phyloP scores from a whole-genome alignment of 2,113 vertebrate species.

The Glaucidium brasilianum region DNA sequence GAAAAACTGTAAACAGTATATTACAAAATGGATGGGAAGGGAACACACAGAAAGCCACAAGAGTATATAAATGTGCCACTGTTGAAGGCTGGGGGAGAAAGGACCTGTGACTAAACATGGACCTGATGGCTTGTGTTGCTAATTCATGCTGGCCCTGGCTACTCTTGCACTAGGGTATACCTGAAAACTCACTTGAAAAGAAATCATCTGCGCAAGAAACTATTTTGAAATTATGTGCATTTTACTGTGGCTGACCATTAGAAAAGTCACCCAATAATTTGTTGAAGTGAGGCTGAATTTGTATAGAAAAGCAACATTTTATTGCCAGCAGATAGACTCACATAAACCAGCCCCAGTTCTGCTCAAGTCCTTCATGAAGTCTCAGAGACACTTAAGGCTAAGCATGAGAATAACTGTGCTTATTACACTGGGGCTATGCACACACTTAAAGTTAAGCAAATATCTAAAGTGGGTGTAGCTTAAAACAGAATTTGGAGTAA shows the following conservation, averaged over 20 bases:
- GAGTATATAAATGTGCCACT: background rate
- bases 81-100: background rate
- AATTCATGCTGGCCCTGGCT: background rate
- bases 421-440: background rate
- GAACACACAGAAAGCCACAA: fast-evolving
- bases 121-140: background rate
- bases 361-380: background rate
- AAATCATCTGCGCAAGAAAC: background rate
- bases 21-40: background rate
- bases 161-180: background rate
- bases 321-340: background rate
- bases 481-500: background rate
- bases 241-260: background rate
- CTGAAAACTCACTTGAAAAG: background rate
- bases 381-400: background rate
- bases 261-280: background rate
- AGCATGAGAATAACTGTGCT: background rate
- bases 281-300: background rate
- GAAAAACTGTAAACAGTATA: background rate
- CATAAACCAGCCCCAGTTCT: background rate
- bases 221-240: background rate
- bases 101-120: background rate
- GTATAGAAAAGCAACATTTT: background rate
- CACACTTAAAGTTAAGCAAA: background rate
- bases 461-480: background rate